Conservation (phyloP, 2,888 invertebrate species). For the Automeris io region DNA sequence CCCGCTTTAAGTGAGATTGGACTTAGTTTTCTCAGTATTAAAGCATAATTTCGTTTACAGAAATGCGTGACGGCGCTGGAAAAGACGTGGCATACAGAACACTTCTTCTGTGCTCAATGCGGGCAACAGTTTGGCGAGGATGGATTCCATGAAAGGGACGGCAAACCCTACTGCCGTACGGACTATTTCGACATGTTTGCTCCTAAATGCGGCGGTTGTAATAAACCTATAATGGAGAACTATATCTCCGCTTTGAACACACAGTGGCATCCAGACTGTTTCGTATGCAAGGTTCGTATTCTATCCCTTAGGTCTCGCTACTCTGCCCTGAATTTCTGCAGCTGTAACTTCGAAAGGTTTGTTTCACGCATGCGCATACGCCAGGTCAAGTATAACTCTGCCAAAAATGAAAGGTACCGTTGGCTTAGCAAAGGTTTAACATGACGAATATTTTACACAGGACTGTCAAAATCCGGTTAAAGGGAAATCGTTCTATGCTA, state of each 20-base stretch:
- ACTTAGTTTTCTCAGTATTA: constrained; percentile 14
- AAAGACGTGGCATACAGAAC: constrained; percentile 99
- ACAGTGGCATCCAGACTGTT: constrained; percentile 99
- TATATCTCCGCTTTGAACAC: constrained; percentile 98
- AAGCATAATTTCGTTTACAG: constrained; percentile 73
- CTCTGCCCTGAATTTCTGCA: neutral
- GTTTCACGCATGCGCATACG: constrained; percentile 21
- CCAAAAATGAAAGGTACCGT: constrained; percentile 19
- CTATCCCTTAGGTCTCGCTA: neutral
- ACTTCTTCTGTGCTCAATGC: constrained; percentile 98
- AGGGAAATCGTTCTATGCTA: constrained; percentile 97
- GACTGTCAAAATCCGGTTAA: constrained; percentile 95
- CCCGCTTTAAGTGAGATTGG: neutral
- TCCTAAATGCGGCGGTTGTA: constrained; percentile 98
- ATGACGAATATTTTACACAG: constrained; percentile 72
- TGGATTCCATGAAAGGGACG: constrained; percentile 97
- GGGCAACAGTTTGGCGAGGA: constrained; percentile 98
- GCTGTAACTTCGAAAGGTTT: constrained; percentile 16
- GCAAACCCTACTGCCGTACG: constrained; percentile 96
- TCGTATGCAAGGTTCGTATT: constrained; percentile 96
- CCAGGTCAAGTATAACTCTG: constrained; percentile 55
- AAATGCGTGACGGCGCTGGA: constrained; percentile 99
- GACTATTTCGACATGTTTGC: constrained; percentile 99
- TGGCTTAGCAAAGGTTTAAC: constrained; percentile 26
- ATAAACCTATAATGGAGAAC: constrained; percentile 96